Evolutionary conservation across 1,140 invertebrate genomes (phyloP).

Genomic region (Limonius californicus): DNA sequence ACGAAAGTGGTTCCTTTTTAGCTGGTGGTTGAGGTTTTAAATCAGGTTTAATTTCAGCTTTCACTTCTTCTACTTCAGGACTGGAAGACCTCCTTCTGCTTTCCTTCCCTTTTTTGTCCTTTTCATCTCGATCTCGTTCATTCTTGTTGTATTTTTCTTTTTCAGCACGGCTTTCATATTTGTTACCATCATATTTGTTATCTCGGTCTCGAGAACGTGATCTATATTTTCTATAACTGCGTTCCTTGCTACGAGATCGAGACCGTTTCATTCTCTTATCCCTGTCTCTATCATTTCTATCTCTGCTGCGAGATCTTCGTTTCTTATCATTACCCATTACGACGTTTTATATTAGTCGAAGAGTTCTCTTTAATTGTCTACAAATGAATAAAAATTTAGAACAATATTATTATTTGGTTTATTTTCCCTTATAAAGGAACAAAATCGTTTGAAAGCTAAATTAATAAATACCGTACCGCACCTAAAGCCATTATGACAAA

Average conservation of each 20-base stretch:
- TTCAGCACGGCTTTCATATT: constrained; percentile 45
- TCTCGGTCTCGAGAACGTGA: constrained; percentile 42
- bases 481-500: too few relatives aligned
- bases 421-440: too few relatives aligned
- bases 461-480: too few relatives aligned
- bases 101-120: constrained; percentile 41
- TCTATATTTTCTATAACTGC: constrained; percentile 39
- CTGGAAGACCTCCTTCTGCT: constrained; percentile 25
- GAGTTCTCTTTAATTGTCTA: too few relatives aligned
- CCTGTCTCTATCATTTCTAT: constrained; percentile 46
- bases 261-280: constrained; percentile 40
- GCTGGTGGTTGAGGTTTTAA: constrained; percentile 44
- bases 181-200: constrained; percentile 45
- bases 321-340: constrained; percentile 53
- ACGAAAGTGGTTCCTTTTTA: constrained; percentile 87
- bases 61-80: constrained; percentile 45
- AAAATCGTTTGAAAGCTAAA: too few relatives aligned
- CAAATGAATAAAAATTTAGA: too few relatives aligned
- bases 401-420: too few relatives aligned
- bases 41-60: constrained; percentile 44
- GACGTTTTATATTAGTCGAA: too few relatives aligned
- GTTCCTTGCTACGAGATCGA: constrained; percentile 42
- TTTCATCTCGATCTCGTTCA: constrained; percentile 51
- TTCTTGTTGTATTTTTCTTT: constrained; percentile 45
- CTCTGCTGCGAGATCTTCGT: constrained; percentile 51